phyloP scores from a whole-genome alignment of 2,888 invertebrate species.

The Melinaea marsaeus region DNA sequence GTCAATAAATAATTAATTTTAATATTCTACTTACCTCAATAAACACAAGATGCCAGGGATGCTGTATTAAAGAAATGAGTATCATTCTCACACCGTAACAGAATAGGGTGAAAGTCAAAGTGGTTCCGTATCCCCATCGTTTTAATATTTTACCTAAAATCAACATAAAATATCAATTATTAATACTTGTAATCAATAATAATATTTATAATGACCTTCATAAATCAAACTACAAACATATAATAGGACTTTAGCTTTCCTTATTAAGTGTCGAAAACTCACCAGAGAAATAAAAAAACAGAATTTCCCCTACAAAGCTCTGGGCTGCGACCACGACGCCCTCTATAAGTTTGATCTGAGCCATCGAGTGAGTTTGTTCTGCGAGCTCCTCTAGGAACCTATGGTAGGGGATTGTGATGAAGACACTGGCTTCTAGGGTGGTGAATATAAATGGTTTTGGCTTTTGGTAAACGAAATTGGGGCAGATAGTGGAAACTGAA shows the following conservation, averaged over 20 bases:
- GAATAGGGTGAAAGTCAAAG: slow-evolving; percentile 86
- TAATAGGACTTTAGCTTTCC: too few relatives aligned
- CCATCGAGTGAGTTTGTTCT: slow-evolving; percentile 76
- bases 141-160: slow-evolving; percentile 85
- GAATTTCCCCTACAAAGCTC: slow-evolving; percentile 86
- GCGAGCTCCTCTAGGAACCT: slow-evolving; percentile 90
- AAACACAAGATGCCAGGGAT: slow-evolving; percentile 89
- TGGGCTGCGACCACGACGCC: slow-evolving; percentile 88
- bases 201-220: not conserved
- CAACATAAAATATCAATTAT: not conserved
- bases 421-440: not conserved
- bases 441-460: too few relatives aligned
- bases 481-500: too few relatives aligned
- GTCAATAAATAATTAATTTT: too few relatives aligned
- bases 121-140: slow-evolving; percentile 86
- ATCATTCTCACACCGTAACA: slow-evolving; percentile 86
- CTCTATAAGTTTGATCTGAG: slow-evolving; percentile 86
- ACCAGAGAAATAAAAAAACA: slow-evolving; percentile 87
- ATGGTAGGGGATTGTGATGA: not conserved
- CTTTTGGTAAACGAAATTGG: too few relatives aligned
- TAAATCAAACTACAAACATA: too few relatives aligned
- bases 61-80: slow-evolving; percentile 85
- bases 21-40: slow-evolving; percentile 76
- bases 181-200: not conserved
- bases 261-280: slow-evolving; percentile 17